Evolutionary conservation across 2,113 vertebrate species (phyloP).

Genomic region (Pseudois nayaur): DNA sequence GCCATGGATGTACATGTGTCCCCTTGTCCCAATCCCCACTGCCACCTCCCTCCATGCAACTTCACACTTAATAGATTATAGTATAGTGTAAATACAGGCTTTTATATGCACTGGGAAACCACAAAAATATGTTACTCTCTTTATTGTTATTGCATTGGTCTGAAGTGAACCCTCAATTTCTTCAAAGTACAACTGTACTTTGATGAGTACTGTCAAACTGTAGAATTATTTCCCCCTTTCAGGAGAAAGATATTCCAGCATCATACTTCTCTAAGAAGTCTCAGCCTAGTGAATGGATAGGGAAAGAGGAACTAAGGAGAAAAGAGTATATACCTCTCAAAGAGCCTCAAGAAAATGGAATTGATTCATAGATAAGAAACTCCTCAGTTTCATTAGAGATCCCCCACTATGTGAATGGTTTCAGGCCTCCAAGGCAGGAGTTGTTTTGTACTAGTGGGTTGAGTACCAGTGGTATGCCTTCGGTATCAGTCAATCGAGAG

Average conservation of each 20-base stretch:
- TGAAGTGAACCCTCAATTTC: neutral
- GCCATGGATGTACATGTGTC: neutral
- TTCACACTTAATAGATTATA: neutral
- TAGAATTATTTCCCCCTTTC: neutral
- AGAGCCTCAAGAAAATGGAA: neutral
- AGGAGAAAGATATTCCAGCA: neutral
- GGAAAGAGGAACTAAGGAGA: neutral
- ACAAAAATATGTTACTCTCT: neutral
- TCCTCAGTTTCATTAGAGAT: neutral
- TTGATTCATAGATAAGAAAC: neutral
- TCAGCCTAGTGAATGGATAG: neutral
- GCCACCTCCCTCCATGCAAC: neutral
- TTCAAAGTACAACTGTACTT: neutral
- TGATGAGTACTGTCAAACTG: neutral
- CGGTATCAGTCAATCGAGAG: neutral
- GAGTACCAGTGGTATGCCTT: neutral
- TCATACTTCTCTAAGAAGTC: neutral
- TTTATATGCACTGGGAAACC: neutral
- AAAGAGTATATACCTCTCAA: neutral
- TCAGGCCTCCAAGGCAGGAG: neutral
- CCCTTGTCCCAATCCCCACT: rapidly evolving
- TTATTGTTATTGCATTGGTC: neutral
- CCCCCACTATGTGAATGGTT: neutral
- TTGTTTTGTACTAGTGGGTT: neutral
- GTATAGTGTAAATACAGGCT: neutral